Conservation (phyloP, 53 echinoderm and acorn worm species). For the Henricia sp. region DNA sequence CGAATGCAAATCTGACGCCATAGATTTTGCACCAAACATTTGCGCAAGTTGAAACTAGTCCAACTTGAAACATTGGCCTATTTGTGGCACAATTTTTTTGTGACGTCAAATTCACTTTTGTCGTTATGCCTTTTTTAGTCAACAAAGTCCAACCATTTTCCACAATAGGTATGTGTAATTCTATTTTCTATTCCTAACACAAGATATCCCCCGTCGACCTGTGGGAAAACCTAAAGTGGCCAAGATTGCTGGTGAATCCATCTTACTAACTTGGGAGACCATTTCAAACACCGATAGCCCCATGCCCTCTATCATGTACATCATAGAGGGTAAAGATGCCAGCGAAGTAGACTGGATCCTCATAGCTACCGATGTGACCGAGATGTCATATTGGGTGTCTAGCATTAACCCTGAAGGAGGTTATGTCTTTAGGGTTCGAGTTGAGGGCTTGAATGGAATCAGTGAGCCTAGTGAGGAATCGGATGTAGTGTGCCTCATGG, state of each 20-base stretch:
- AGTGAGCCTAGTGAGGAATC: conserved; percentile 91
- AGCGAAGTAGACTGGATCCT: conserved; percentile 75
- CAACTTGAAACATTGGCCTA: too few relatives aligned
- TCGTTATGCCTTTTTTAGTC: too few relatives aligned
- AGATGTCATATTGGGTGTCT: conserved; percentile 76
- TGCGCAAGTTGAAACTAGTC: too few relatives aligned
- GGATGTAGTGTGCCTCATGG: conserved; percentile 75
- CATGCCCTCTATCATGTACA: conserved; percentile 73
- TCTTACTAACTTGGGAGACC: conserved; percentile 79
- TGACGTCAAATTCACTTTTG: too few relatives aligned
- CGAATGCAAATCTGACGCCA: too few relatives aligned
- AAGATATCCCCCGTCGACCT: conserved; percentile 65
- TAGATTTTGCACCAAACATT: too few relatives aligned
- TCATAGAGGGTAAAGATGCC: conserved; percentile 76
- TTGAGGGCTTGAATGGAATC: conserved; percentile 85
- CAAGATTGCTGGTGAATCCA: conserved; percentile 73
- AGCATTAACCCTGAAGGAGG: conserved; percentile 74
- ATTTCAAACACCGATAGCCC: conserved; percentile 38
- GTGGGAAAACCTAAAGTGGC: conserved; percentile 60
- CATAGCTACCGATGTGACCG: conserved; percentile 72
- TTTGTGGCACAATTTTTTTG: too few relatives aligned
- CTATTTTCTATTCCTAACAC: neutral
- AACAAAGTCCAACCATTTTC: too few relatives aligned
- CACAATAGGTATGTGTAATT: too few relatives aligned
- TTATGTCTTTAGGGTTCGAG: conserved; percentile 83